Evolutionary conservation across 2,797 vertebrate genomes (phyloP).

Genomic region (Poeciliopsis turneri): DNA sequence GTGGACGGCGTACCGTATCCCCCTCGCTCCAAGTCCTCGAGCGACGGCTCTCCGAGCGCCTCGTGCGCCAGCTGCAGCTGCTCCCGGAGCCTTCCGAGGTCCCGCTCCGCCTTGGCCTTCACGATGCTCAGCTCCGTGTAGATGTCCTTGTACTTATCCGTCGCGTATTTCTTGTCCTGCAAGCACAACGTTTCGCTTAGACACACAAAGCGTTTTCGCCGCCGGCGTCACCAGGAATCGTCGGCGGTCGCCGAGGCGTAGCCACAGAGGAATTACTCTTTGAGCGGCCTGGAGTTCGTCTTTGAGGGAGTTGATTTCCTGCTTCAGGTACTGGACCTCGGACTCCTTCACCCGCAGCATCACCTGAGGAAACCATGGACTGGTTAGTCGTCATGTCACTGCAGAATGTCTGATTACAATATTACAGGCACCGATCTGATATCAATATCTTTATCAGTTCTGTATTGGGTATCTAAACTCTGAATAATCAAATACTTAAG

Average conservation of each 20-base stretch:
- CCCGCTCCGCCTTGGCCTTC: constrained; percentile 85
- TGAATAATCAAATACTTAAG: no score
- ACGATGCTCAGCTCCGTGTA: constrained; percentile 88
- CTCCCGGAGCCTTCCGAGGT: constrained; percentile 81
- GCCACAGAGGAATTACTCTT: constrained; percentile 55
- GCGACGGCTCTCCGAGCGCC: constrained; percentile 80
- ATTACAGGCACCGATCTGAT: neutral
- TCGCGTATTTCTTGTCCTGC: constrained; percentile 86
- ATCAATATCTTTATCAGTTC: no score
- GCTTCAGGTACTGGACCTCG: constrained; percentile 81
- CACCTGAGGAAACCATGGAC: constrained; percentile 63
- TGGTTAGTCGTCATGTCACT: neutral
- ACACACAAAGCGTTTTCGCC: constrained; percentile 7
- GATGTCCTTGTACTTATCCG: constrained; percentile 89
- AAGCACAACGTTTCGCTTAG: constrained; percentile 36
- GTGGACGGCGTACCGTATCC: constrained; percentile 76
- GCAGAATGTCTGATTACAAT: neutral
- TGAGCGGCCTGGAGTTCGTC: constrained; percentile 81
- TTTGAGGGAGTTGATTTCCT: constrained; percentile 81
- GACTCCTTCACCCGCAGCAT: constrained; percentile 82
- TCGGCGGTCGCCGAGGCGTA: neutral
- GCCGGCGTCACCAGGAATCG: neutral
- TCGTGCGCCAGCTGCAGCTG: constrained; percentile 86
- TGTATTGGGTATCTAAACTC: no score
- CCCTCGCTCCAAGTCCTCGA: constrained; percentile 79